phyloP scores from a whole-genome alignment of 2,888 invertebrate species.

The Thyatira batis region DNA sequence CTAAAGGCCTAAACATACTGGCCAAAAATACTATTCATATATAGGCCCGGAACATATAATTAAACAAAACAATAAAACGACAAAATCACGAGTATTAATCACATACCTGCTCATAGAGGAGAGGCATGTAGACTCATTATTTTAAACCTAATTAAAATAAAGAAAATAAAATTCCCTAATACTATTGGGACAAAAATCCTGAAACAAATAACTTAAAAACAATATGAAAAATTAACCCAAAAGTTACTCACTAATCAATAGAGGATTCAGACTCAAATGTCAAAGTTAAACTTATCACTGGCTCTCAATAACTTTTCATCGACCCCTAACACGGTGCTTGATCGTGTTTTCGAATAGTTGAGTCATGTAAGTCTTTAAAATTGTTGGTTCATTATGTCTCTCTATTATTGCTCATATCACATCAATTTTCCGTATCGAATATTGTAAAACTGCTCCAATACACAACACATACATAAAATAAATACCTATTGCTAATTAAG shows the following conservation, averaged over 20 bases:
- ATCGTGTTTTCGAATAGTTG: conserved; percentile 55
- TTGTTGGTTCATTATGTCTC: conserved; percentile 65
- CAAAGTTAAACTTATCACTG: conserved; percentile 66
- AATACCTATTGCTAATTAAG: conserved; percentile 79
- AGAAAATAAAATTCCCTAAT: conserved; percentile 82
- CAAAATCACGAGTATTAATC: conserved; percentile 79
- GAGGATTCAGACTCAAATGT: conserved; percentile 77
- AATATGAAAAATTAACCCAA: conserved; percentile 81
- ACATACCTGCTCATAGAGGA: conserved; percentile 69
- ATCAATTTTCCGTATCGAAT: conserved; percentile 68
- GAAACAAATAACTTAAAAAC: conserved; percentile 82
- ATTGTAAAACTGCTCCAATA: conserved; percentile 71
- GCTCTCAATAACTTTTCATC: conserved; percentile 38
- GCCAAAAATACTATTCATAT: conserved; percentile 80
- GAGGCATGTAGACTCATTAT: conserved; percentile 69
- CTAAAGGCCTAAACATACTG: conserved; percentile 80
- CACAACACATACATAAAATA: conserved; percentile 70
- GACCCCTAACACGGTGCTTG: conserved; percentile 32
- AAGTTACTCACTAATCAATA: conserved; percentile 81
- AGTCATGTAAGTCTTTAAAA: conserved; percentile 59
- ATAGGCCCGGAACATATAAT: conserved; percentile 78
- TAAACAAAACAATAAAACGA: conserved; percentile 78
- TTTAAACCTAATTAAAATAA: conserved; percentile 77
- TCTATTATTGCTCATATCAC: conserved; percentile 81
- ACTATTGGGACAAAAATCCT: conserved; percentile 82